A percentile compares a stretch with the other conserved stretches of the same genome.
Conservation (phyloP, 64 coral and sea anemone genomes). For the Acropora tenuis region DNA sequence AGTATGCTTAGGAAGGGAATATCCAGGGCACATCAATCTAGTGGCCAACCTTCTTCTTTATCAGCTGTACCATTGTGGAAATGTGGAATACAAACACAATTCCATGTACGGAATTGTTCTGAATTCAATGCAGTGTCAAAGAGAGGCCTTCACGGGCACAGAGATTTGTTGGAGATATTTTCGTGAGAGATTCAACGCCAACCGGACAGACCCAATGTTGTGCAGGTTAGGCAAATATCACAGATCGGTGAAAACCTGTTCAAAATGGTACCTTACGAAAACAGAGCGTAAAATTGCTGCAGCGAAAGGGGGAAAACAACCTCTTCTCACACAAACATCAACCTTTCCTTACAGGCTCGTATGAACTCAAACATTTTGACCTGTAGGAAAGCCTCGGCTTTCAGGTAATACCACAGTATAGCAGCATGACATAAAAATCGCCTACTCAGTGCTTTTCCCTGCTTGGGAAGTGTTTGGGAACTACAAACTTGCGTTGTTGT, state of each 20-base stretch:
- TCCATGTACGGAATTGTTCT: background rate
- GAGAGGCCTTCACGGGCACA: constrained; percentile 4
- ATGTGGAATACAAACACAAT: background rate
- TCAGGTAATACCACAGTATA: no score
- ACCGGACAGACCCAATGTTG: constrained; percentile 11
- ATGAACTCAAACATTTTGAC: no score
- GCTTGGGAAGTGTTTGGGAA: no score
- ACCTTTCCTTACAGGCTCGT: no score
- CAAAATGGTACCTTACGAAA: background rate
- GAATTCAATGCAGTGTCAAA: background rate
- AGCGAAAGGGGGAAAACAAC: no score
- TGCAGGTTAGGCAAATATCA: background rate
- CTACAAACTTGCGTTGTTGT: no score
- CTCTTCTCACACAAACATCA: no score
- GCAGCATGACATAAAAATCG: no score
- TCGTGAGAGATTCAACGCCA: constrained; percentile 6
- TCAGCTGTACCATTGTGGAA: constrained; percentile 21
- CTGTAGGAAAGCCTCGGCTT: no score
- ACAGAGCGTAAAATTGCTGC: no score
- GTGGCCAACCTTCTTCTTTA: constrained; percentile 21
- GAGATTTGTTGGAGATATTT: constrained; percentile 33
- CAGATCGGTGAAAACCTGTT: background rate
- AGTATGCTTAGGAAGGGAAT: background rate
- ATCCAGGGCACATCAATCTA: background rate
- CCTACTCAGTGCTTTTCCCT: no score